phyloP scores from a whole-genome alignment of 2,113 vertebrate genomes.

The Tauraco erythrolophus region DNA sequence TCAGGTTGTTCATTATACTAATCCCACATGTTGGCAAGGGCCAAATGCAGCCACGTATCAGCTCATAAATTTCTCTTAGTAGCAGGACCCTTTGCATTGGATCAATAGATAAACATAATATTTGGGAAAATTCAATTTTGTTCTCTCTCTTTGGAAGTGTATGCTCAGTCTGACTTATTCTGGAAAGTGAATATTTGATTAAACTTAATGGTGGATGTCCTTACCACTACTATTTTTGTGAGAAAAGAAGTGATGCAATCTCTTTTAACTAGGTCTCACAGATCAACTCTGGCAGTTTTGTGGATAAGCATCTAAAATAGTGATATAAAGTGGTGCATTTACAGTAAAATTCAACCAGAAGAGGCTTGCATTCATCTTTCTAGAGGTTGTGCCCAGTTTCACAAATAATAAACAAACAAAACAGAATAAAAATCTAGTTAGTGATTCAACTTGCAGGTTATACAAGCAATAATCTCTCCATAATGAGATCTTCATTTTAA shows the following conservation, averaged over 20 bases:
- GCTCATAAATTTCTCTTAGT: not conserved
- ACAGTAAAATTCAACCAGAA: not conserved
- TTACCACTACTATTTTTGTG: not conserved
- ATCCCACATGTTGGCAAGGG: rapidly evolving
- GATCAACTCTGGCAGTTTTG: not conserved
- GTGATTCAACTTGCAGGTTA: not conserved
- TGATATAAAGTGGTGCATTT: not conserved
- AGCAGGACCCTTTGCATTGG: rapidly evolving
- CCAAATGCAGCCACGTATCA: not conserved
- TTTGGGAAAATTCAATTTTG: not conserved
- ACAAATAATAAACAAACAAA: not conserved
- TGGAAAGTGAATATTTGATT: not conserved
- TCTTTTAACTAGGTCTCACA: not conserved
- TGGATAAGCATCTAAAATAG: not conserved
- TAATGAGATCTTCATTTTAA: not conserved
- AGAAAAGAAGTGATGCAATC: not conserved
- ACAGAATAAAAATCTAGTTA: not conserved
- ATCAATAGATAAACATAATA: not conserved
- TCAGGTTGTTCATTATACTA: not conserved
- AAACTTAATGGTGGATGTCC: not conserved
- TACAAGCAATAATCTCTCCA: not conserved
- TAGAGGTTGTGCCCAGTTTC: not conserved
- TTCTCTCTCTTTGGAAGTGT: not conserved
- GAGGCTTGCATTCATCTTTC: not conserved
- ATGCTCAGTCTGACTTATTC: not conserved